These are phyloP conservation scores for Elaeidobius kamerunicus DNA, from an alignment of 2,888 invertebrate species.

Conservation along the genomic window DNA sequence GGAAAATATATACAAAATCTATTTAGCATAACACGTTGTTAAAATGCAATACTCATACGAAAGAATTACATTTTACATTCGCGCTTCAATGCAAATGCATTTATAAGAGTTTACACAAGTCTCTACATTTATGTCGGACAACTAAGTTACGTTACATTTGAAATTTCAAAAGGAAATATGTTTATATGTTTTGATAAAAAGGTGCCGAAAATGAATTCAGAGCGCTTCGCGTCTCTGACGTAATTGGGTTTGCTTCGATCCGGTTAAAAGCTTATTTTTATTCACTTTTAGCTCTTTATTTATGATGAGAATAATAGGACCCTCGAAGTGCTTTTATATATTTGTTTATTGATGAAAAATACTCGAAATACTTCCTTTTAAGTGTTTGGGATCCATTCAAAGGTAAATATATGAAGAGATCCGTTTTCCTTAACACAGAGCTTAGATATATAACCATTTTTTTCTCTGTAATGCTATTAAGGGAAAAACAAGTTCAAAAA, in stretches of 20 bases:
- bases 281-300: conserved; percentile 10
- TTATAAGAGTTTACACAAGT: conserved; percentile 1
- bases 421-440: too few species aligned
- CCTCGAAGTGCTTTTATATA: conserved; percentile 2
- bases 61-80: background rate
- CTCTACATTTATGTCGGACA: conserved; percentile 10
- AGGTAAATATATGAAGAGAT: too few species aligned
- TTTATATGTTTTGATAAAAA: conserved; percentile 5
- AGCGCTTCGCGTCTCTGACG: conserved; percentile 10
- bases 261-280: conserved; percentile 18
- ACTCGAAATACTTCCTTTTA: too few species aligned
- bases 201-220: conserved; percentile 9
- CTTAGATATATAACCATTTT: too few species aligned
- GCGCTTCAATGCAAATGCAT: conserved; percentile 1
- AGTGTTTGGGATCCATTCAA: too few species aligned
- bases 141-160: conserved; percentile 7
- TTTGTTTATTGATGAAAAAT: conserved; percentile 1
- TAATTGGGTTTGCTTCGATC: conserved; percentile 17
- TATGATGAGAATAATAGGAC: conserved; percentile 10
- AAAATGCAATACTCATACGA: background rate
- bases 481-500: too few species aligned
- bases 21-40: conserved; percentile 2
- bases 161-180: conserved; percentile 10
- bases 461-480: too few species aligned
- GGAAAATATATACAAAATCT: background rate